Base-by-base conservation (phyloP, 2,113 vertebrate genomes). In the Agapornis roseicollis region DNA sequence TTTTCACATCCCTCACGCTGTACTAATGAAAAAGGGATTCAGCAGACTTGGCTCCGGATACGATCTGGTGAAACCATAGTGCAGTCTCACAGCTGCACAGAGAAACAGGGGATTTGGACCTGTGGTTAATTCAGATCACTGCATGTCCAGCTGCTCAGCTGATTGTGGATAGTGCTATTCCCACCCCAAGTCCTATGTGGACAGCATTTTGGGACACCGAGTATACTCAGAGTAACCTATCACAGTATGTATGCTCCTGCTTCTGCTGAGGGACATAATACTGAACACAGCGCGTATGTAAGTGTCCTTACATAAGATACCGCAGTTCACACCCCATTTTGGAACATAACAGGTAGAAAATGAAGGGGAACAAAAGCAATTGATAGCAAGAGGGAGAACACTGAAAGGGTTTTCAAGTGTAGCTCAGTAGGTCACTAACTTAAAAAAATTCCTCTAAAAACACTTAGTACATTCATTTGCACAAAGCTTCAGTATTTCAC, bases 11-110 rank as follows among this genome's bases (percentile, higher is more conserved):
- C 63, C 46, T 66, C 80, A 82, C 23, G 31, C 19, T 85, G 46
- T 35, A 73, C 50, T 83, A 78, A 93, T 73, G 91, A 96, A 83
- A 89, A 90, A 85, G 37, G 2, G 37, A 64, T 88, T 88, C 80
- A 86, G 66, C 22, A 70, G 46, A 58, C n/a, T 53, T 50, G 53
- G 13, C 14, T 65, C 46, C 66, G 39, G 58, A 91, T 70, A 90
- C 70, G 90, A 70, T 29, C 28, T 87, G 47, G 19, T 49, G 37
- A 86, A 92, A 86, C 66, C 5, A 72, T 56, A 23, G 65, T 9
- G 17, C 29, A 69, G 27, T 41, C 52, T 71, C 81, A 77, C 23
- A 94, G 71, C 46, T 93, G 60, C 60, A 80, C 0, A 60, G 27
- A 85, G 27, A 77, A 18, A 80, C 12, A 39, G 77, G 29, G 37